These are phyloP conservation scores for Episyrphus balteatus DNA, from an alignment of 1,140 invertebrate species.

Conservation along the genomic window DNA sequence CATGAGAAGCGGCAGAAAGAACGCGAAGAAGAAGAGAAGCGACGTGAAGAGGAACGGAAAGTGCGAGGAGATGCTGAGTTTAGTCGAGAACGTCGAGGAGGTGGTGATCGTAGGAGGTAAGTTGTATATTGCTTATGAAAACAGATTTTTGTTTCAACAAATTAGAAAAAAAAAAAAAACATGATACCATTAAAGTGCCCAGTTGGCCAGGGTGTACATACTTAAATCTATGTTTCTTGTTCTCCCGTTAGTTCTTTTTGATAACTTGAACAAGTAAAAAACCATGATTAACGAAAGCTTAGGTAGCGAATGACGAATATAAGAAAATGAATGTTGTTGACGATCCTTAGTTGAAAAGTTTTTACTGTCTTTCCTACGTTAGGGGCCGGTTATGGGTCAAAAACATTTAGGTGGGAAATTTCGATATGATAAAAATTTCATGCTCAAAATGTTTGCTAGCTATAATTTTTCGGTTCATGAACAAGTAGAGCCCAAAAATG, in stretches of 20 bases:
- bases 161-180: neutral
- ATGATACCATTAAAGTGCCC: neutral
- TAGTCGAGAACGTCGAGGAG: slow-evolving; percentile 32
- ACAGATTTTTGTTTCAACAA: neutral
- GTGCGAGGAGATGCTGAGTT: slow-evolving; percentile 35
- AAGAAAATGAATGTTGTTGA: too few relatives aligned
- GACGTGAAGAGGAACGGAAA: slow-evolving; percentile 49
- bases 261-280: too few relatives aligned
- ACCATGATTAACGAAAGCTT: slow-evolving; percentile 1
- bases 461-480: too few relatives aligned
- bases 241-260: neutral
- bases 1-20: slow-evolving; percentile 51
- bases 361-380: too few relatives aligned
- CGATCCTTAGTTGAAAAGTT: too few relatives aligned
- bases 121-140: neutral
- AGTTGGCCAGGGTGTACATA: neutral
- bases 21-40: slow-evolving; percentile 52
- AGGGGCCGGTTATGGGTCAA: too few relatives aligned
- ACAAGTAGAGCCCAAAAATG: too few relatives aligned
- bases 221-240: neutral
- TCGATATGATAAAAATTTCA: too few relatives aligned
- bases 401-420: too few relatives aligned
- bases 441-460: too few relatives aligned
- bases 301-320: too few relatives aligned
- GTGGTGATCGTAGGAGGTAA: slow-evolving; percentile 34